These are phyloP conservation scores for Ditylenchus weischeri DNA, from an alignment of 2,888 invertebrate genomes.

Conservation along the genomic window DNA sequence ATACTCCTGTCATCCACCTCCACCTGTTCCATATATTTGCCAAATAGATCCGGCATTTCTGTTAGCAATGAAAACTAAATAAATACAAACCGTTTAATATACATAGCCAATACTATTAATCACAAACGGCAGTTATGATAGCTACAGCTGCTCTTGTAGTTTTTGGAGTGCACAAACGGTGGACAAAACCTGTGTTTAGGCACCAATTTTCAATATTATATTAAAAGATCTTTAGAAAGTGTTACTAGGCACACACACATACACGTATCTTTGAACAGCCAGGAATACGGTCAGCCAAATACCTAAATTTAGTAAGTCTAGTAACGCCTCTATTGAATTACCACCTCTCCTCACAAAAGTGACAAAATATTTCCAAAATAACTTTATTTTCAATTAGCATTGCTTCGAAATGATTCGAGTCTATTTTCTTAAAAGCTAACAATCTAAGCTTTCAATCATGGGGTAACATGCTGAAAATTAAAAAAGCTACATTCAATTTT, in stretches of 20 bases:
- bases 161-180: constrained; percentile 70
- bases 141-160: constrained; percentile 74
- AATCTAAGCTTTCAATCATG: too few species aligned
- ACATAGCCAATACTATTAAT: neutral
- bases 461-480: too few species aligned
- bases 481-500: too few species aligned
- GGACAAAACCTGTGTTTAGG: constrained; percentile 62
- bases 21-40: constrained; percentile 30
- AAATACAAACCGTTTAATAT: neutral
- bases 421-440: too few species aligned
- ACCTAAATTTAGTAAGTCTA: constrained; percentile 61
- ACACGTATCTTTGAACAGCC: constrained; percentile 87
- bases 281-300: constrained; percentile 86
- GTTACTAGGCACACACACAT: constrained; percentile 79
- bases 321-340: too few species aligned
- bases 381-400: too few species aligned
- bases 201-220: neutral
- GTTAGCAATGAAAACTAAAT: constrained; percentile 41
- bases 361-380: too few species aligned
- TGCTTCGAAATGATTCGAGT: too few species aligned
- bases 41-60: constrained; percentile 38
- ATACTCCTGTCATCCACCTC: constrained; percentile 24
- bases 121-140: constrained; percentile 62
- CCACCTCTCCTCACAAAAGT: too few species aligned
- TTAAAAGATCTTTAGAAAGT: too few species aligned